phyloP scores from a whole-genome alignment of 2,797 vertebrate species.

The Rhinogobio ventralis region DNA sequence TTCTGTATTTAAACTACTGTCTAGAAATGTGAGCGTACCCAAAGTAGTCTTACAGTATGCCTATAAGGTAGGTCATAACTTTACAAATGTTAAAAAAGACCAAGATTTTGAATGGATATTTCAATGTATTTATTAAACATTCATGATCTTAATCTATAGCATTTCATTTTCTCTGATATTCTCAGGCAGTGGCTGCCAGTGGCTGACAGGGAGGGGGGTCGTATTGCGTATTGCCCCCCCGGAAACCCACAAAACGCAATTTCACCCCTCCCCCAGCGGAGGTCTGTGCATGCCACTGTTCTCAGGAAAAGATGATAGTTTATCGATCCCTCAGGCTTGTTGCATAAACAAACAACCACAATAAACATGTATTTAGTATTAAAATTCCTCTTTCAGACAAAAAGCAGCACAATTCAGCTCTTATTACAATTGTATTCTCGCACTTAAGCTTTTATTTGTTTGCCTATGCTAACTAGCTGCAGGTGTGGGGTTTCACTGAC shows the following conservation, averaged over 20 bases:
- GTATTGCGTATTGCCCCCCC: no score
- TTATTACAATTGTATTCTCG: conserved; percentile 34
- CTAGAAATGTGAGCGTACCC: background rate
- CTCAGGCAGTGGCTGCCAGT: background rate
- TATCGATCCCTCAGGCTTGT: conserved; percentile 23
- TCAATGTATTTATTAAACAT: conserved; percentile 55
- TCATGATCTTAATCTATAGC: conserved; percentile 25
- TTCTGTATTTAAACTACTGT: background rate
- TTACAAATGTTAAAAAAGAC: conserved; percentile 20
- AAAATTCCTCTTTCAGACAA: conserved; percentile 46
- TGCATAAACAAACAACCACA: conserved; percentile 49
- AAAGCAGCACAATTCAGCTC: conserved; percentile 47
- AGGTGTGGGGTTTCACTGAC: conserved; percentile 60
- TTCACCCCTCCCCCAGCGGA: no score
- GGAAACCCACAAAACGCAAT: no score
- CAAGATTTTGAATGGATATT: conserved; percentile 1
- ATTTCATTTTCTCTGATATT: conserved; percentile 35
- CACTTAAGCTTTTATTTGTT: conserved; percentile 39
- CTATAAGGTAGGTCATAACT: background rate
- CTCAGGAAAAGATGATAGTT: conserved; percentile 44
- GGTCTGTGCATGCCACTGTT: background rate
- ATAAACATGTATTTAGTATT: conserved; percentile 51
- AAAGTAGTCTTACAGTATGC: background rate
- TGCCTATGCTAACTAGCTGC: conserved; percentile 32
- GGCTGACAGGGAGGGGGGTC: background rate